Base-by-base conservation (phyloP, 2,888 invertebrate genomes). In the Cremastobaeus sp. region DNA sequence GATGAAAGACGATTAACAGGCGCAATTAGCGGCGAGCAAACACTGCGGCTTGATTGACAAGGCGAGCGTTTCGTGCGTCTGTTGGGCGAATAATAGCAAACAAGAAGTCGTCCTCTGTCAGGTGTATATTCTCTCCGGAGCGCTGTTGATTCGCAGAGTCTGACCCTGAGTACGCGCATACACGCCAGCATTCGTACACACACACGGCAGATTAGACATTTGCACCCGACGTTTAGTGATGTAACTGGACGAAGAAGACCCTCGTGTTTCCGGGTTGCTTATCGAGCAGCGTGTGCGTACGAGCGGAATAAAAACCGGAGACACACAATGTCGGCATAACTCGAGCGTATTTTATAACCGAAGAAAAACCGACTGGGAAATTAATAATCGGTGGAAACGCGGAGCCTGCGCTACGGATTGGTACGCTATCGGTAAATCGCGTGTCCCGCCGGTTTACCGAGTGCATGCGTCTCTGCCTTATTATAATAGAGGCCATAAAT, bases 181-280 rank as follows among this genome's bases (percentile, higher is more conserved):
- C 64, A 43, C 20, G 9, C 25, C 17, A 14, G 28, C 34, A 28
- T 45, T 12, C 15, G 20, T 65, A 37, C 41, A 28, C 17, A 8
- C 21, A 32, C 17, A 52, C 6, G 64, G 14, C 43, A 47, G 70
- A 74, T 70, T 70, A 70, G 74, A 70, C 74, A 66, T 70, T 74
- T 70, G 66, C 60, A 74, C 70, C 41, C 64, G 47, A 52, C 64
- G 48, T 64, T 65, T 60, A 64, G 74, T 70, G 74, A 74, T 66
- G 74, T 70, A 74, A 74, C 74, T 74, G 60, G 70, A 70, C 70
- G 74, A 69, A 48, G 74, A 74, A 74, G 74, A 74, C 69, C 70
- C 54, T 52, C 14, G 65, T 74, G 60, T 65, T 74, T 74, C 74
- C 74, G 69, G 69, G 64, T 74, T 59, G 66, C 60, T 54, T 55